phyloP scores from a whole-genome alignment of 1,140 invertebrate genomes.

The Pseudomyrmex sp. region DNA sequence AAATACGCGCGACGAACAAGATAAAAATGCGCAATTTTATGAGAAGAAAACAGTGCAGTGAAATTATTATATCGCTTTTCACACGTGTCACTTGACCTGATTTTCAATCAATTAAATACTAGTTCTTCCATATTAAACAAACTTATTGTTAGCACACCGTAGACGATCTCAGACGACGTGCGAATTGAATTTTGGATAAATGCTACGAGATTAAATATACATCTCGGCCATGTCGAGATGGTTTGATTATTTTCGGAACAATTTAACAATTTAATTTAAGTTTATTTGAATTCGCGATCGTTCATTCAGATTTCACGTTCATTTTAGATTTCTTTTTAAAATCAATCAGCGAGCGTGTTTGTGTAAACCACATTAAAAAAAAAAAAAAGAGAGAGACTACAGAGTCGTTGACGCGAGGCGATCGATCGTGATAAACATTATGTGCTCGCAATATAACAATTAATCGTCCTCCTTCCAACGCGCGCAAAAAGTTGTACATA shows the following conservation, averaged over 20 bases:
- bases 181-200: neutral
- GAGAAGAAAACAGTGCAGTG: neutral
- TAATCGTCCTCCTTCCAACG: neutral
- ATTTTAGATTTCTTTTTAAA: too few relatives aligned
- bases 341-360: neutral
- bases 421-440: conserved; percentile 23
- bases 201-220: neutral
- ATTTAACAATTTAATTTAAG: too few relatives aligned
- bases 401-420: neutral
- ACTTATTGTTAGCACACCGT: neutral
- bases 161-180: too few relatives aligned
- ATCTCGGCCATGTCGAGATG: neutral
- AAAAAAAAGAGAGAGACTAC: too few relatives aligned
- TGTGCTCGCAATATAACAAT: neutral
- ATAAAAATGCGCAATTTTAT: conserved; percentile 3
- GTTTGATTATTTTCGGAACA: neutral
- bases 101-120: neutral
- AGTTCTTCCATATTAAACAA: conserved; percentile 1
- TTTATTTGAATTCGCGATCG: too few relatives aligned
- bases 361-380: neutral
- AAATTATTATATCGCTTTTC: conserved; percentile 5
- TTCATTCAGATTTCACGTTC: too few relatives aligned
- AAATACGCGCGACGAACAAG: conserved; percentile 4
- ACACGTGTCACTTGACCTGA: neutral
- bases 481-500: conserved; percentile 38